phyloP scores from a whole-genome alignment of 2,888 invertebrate species.

The Hydrotaea diabolus region DNA sequence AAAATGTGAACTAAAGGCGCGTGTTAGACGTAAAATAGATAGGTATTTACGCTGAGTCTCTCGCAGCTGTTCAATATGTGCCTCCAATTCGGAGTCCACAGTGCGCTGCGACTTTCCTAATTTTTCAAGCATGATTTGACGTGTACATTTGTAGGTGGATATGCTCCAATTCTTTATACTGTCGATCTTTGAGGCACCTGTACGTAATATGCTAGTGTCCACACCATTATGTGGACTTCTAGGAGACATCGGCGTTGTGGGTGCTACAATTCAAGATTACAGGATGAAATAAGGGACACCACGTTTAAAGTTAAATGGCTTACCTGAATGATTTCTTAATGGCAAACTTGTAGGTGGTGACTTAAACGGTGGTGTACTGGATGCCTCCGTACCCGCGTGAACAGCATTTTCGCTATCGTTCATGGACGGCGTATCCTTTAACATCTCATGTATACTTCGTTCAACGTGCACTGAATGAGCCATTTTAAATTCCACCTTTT shows the following conservation, averaged over 20 bases:
- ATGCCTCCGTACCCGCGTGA: conserved; percentile 85
- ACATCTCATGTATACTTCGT: conserved; percentile 89
- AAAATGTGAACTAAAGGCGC: conserved; percentile 93
- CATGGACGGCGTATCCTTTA: conserved; percentile 90
- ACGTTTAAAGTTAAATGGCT: conserved; percentile 65
- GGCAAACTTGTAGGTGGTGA: conserved; percentile 86
- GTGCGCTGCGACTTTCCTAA: conserved; percentile 96
- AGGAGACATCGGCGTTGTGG: conserved; percentile 82
- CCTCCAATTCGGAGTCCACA: conserved; percentile 95
- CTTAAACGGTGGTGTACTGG: conserved; percentile 82
- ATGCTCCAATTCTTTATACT: conserved; percentile 97
- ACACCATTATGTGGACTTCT: conserved; percentile 76
- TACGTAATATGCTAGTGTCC: conserved; percentile 76
- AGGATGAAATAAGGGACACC: neutral
- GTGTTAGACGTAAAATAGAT: conserved; percentile 91
- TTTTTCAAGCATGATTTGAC: conserved; percentile 97
- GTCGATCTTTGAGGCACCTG: conserved; percentile 90
- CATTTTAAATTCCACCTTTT: conserved; percentile 63
- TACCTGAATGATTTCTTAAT: conserved; percentile 86
- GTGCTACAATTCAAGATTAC: conserved; percentile 75
- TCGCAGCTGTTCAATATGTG: conserved; percentile 94
- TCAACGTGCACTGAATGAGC: conserved; percentile 76
- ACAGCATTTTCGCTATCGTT: conserved; percentile 89
- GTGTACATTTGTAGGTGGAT: conserved; percentile 98
- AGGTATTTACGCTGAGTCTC: conserved; percentile 97